phyloP scores from a whole-genome alignment of 2,888 invertebrate species.

The Lottia scabra region DNA sequence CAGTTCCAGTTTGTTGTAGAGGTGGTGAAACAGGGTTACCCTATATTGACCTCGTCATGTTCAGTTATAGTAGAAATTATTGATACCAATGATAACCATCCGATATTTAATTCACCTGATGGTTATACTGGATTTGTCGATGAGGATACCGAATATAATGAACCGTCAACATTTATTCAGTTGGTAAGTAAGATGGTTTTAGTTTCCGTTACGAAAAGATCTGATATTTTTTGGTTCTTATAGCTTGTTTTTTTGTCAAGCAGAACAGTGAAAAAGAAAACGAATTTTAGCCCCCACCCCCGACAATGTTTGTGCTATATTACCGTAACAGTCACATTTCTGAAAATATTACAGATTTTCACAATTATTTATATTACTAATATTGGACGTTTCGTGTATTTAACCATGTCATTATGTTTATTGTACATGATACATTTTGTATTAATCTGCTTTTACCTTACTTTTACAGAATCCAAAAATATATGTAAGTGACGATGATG shows the following conservation, averaged over 20 bases:
- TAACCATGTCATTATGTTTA: no score
- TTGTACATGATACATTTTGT: no score
- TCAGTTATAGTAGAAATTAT: constrained; percentile 25
- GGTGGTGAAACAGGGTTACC: constrained; percentile 13
- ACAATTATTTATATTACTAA: no score
- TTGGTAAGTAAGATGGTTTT: not conserved
- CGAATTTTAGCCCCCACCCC: no score
- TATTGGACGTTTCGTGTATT: no score
- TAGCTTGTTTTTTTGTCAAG: no score
- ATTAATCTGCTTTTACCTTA: not conserved
- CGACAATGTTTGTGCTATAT: no score
- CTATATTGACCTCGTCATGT: constrained; percentile 23
- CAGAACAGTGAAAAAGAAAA: no score
- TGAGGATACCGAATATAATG: not conserved
- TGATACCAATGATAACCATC: constrained; percentile 38
- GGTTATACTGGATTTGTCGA: constrained; percentile 5
- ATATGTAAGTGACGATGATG: not conserved
- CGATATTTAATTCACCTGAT: constrained; percentile 21
- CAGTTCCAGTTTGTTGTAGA: constrained; percentile 17
- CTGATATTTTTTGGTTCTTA: no score
- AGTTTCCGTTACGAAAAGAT: no score
- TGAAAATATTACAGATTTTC: no score
- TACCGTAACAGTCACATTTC: no score
- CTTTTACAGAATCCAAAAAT: not conserved
- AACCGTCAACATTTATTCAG: not conserved